phyloP scores from a whole-genome alignment of 2,888 invertebrate genomes.

The Dione vanillae region DNA sequence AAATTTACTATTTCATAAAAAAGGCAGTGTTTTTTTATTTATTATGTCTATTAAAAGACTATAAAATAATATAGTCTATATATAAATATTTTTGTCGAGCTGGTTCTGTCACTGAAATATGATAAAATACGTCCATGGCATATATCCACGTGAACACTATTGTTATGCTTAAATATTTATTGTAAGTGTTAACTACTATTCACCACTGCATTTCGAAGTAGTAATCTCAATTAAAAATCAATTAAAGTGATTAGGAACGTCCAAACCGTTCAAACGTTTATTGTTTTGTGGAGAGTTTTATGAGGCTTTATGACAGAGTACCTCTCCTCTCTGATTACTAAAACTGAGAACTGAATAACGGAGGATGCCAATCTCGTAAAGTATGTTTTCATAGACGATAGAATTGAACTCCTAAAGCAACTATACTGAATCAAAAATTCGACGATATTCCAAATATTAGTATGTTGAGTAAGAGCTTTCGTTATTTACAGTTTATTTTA shows the following conservation, averaged over 20 bases:
- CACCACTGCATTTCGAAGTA: neutral
- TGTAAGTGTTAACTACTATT: neutral
- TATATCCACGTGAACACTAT: no score
- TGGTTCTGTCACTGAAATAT: no score
- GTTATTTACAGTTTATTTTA: neutral
- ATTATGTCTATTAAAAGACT: no score
- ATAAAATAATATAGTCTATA: no score
- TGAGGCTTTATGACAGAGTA: no score
- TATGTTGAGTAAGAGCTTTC: neutral
- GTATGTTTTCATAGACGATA: neutral
- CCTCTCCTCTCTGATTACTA: neutral
- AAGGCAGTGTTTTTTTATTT: no score
- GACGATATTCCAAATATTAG: constrained; percentile 14
- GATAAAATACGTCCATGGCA: no score
- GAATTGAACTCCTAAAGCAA: neutral
- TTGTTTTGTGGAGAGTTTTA: neutral
- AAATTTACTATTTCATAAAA: no score
- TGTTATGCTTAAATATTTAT: no score
- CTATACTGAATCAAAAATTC: neutral
- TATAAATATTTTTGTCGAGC: no score
- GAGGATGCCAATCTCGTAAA: neutral
- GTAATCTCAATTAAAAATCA: no score
- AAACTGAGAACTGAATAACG: neutral
- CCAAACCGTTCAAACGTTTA: neutral
- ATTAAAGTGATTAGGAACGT: neutral